Conservation (phyloP, 2,797 vertebrate genomes). For the Coregonus suidteri region DNA sequence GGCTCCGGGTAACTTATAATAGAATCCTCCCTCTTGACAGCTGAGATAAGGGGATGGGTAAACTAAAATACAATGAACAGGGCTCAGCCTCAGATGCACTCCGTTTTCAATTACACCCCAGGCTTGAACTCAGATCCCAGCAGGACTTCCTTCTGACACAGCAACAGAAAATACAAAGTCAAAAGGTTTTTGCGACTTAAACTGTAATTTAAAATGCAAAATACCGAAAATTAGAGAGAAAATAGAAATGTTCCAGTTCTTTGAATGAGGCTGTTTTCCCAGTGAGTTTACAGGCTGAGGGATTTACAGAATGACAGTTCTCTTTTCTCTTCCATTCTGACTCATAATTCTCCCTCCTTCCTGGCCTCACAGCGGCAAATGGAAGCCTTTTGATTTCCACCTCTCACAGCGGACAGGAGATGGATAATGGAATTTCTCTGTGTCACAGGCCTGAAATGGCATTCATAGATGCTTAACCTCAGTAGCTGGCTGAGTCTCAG, state of each 20-base stretch:
- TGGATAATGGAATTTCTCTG: slow-evolving; percentile 66
- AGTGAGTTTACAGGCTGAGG: slow-evolving; percentile 41
- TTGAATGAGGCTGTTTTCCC: slow-evolving; percentile 62
- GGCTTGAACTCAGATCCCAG: slow-evolving; percentile 34
- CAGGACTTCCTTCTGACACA: slow-evolving; percentile 21
- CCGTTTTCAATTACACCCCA: slow-evolving; percentile 32
- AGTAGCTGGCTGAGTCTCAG: slow-evolving; percentile 34
- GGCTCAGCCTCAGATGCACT: slow-evolving; percentile 36
- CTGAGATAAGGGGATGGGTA: slow-evolving; percentile 60
- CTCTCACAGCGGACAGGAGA: slow-evolving; percentile 54
- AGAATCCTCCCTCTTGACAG: slow-evolving; percentile 63
- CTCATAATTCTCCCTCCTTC: slow-evolving; percentile 63
- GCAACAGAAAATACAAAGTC: slow-evolving; percentile 14
- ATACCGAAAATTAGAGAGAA: slow-evolving; percentile 15
- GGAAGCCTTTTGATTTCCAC: slow-evolving; percentile 51
- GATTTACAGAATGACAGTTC: slow-evolving; percentile 65
- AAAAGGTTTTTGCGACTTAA: not conserved
- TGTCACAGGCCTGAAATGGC: slow-evolving; percentile 39
- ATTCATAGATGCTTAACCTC: slow-evolving; percentile 44
- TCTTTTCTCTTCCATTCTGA: slow-evolving; percentile 60
- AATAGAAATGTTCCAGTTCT: slow-evolving; percentile 45
- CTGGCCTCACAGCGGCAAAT: slow-evolving; percentile 45
- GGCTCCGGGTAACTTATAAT: slow-evolving; percentile 62
- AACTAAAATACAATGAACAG: slow-evolving; percentile 57
- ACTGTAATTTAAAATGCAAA: slow-evolving; percentile 30